Conservation (phyloP, 2,797 vertebrate genomes). For the Coilia nasus region DNA sequence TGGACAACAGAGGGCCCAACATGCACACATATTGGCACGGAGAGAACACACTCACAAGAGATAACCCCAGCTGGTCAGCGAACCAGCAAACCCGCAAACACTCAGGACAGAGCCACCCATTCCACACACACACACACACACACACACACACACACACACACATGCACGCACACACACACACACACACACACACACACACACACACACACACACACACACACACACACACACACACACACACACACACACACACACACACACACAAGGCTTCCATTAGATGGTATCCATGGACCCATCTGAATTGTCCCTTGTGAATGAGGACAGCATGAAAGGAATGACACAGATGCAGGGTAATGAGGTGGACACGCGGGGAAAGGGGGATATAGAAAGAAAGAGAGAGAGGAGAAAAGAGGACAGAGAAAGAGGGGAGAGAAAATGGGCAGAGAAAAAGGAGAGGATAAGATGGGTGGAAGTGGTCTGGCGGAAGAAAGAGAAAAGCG, state of each 20-base stretch:
- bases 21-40: too few species aligned
- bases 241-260: too few species aligned
- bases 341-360: neutral
- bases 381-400: neutral
- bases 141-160: neutral
- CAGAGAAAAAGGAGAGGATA: neutral
- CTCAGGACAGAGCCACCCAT: neutral
- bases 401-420: neutral
- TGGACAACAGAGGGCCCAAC: too few species aligned
- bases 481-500: too few species aligned
- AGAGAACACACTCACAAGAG: too few species aligned
- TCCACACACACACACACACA: slow-evolving; percentile 10
- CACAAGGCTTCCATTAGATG: neutral
- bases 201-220: neutral
- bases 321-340: neutral
- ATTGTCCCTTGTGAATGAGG: neutral
- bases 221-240: neutral
- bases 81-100: slow-evolving; percentile 35
- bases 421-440: too few species aligned
- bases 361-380: neutral
- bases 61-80: too few species aligned
- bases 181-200: slow-evolving; percentile 14
- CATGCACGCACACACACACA: neutral
- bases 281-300: neutral
- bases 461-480: neutral